Base-by-base conservation (phyloP, 2,113 vertebrate species). In the Gobio gobio region DNA sequence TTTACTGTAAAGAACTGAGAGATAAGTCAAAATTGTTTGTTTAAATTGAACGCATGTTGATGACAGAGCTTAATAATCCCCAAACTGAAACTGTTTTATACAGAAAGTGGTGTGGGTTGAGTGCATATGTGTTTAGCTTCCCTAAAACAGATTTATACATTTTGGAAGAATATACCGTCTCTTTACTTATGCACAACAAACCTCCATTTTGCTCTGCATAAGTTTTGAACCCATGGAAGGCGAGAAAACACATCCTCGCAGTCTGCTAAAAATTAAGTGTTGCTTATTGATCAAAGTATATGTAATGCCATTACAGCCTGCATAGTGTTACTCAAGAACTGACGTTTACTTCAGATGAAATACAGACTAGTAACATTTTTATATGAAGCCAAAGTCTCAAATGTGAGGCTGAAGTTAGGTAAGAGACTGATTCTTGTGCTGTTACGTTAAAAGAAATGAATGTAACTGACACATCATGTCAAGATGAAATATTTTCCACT, bases 261-360 rank as follows among this genome's bases (percentile, higher is more conserved):
- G 74, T 51, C 14, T 18, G 26, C 8, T 29, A 54, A 76, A 54
- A 36, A 78, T 78, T 29, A 40, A 78, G 49, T 54, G 47, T 58
- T 78, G 75, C 75, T 63, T 79, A 58, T 63, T 45, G 40, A 63
- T 63, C 58, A 26, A 45, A 79, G 58, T 45, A n/a, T 22, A 61
- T 16, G 56, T 61, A 45, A 61, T 45, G n/a, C 10, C 22, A 59
- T 43, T 16, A 43, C 12, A 78, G 22, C n/a, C 36, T 63, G 45
- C 56, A 61, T 26, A 45, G 40, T 40, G 33, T 45, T 10, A 47
- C 56, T 79, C 77, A 63, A 78, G 3, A 45, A 24, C 20, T 43
- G 12, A 20, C 12, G 40, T 78, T 72, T 5, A 43, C 20, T 58
- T 59, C 29, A 59, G 10, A 18, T 56, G 14, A 78, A 59, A 24